A percentile compares a stretch with the other conserved stretches of the same genome.
Evolutionary conservation across 2,797 vertebrate species (phyloP).

Genomic region (Alauda arvensis): DNA sequence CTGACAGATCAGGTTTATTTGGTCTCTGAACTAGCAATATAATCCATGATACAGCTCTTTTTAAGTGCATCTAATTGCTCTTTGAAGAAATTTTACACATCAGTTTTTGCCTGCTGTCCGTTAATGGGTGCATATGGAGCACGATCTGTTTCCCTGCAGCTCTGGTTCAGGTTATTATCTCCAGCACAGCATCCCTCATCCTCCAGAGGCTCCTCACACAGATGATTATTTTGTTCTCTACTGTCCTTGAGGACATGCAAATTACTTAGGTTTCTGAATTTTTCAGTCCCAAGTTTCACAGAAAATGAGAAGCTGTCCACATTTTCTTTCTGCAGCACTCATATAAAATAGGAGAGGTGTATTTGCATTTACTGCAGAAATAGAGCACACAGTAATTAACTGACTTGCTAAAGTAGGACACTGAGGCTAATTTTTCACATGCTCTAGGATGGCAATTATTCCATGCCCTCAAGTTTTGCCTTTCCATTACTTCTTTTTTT

Average conservation of each 20-base stretch:
- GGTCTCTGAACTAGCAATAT: not conserved
- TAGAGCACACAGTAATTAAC: conserved; percentile 25
- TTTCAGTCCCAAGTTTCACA: not conserved
- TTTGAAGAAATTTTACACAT: conserved; percentile 14
- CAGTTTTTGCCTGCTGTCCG: not conserved
- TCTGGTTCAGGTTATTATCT: conserved; percentile 13
- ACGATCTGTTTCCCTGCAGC: not conserved
- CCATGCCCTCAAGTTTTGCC: conserved; percentile 27
- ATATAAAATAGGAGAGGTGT: not conserved
- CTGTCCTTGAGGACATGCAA: conserved; percentile 32
- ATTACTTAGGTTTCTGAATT: not conserved
- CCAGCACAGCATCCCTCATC: not conserved
- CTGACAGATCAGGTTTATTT: not conserved
- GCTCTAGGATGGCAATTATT: conserved; percentile 26
- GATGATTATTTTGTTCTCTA: conserved; percentile 19
- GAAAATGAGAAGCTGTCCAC: conserved; percentile 11
- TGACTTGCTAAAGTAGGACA: conserved; percentile 41
- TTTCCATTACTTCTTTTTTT: not conserved
- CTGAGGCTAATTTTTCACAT: not conserved
- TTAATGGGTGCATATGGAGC: conserved; percentile 5
- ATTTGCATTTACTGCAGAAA: not conserved
- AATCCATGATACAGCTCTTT: not conserved
- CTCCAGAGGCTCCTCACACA: not conserved
- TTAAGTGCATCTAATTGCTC: not conserved
- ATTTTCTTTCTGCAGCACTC: not conserved